Evolutionary conservation across 2,888 invertebrate genomes (phyloP).

Genomic region (Erebia aethiops): DNA sequence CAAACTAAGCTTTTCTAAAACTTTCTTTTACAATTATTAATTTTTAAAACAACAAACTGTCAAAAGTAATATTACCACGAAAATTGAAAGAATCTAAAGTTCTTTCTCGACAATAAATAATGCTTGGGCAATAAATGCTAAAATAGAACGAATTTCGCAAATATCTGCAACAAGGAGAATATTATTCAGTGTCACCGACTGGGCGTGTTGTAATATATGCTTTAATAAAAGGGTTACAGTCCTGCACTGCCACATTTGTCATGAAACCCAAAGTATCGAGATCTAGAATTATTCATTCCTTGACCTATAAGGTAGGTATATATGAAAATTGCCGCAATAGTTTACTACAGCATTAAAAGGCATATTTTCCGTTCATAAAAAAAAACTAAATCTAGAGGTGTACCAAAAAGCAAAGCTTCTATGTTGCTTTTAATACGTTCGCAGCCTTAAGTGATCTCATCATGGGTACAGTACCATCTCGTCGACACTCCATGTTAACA

Average conservation of each 20-base stretch:
- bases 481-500: conserved; percentile 33
- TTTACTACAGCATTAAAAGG: no score
- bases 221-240: conserved; percentile 82
- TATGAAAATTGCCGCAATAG: not conserved
- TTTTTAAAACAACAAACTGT: not conserved
- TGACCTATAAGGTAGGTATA: not conserved
- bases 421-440: conserved; percentile 20
- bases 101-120: conserved; percentile 61
- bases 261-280: conserved; percentile 50
- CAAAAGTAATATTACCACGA: conserved; percentile 1
- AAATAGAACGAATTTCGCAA: conserved; percentile 66
- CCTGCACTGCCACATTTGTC: conserved; percentile 75
- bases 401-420: conserved; percentile 7
- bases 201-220: conserved; percentile 81
- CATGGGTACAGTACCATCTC: conserved; percentile 30
- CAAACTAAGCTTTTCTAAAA: no score
- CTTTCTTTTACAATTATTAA: no score
- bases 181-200: conserved; percentile 80
- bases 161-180: conserved; percentile 76
- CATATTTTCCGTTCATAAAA: no score
- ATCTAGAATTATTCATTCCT: not conserved
- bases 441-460: conserved; percentile 27
- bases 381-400: no score
- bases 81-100: conserved; percentile 19
- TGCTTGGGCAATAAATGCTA: conserved; percentile 72